A percentile compares a stretch with the other conserved stretches of the same genome.
These are phyloP conservation scores for Channa argus DNA, from an alignment of 2,113 vertebrate genomes.

Conservation along the genomic window DNA sequence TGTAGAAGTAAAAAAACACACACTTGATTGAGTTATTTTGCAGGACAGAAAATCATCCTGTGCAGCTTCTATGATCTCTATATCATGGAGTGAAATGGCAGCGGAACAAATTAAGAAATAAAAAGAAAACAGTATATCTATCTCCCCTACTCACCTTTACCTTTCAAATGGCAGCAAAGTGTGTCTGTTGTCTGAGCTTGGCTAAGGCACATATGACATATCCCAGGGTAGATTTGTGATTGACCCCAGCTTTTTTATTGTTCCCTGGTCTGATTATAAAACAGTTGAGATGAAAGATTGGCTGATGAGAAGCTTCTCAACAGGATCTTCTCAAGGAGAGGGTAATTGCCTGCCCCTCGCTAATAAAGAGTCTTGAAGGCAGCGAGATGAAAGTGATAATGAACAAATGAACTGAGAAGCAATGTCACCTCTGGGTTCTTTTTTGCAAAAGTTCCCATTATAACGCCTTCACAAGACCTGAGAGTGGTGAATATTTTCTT, in stretches of 20 bases:
- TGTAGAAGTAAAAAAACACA: too few species aligned
- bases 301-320: slow-evolving; percentile 23
- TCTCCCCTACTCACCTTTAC: not conserved
- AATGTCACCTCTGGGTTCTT: slow-evolving; percentile 23
- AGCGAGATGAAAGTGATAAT: slow-evolving; percentile 25
- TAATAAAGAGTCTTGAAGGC: slow-evolving; percentile 29
- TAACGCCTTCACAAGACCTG: too few species aligned
- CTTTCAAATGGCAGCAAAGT: not conserved
- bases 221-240: slow-evolving; percentile 6
- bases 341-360: slow-evolving; percentile 36
- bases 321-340: slow-evolving; percentile 33
- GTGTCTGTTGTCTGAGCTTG: not conserved
- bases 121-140: not conserved
- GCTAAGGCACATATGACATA: not conserved
- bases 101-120: slow-evolving; percentile 12
- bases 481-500: slow-evolving; percentile 15
- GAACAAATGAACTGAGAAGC: slow-evolving; percentile 14
- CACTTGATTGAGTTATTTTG: not conserved
- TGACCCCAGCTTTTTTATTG: not conserved
- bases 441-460: too few species aligned
- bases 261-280: slow-evolving; percentile 4
- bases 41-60: not conserved
- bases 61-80: not conserved
- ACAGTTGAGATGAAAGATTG: slow-evolving; percentile 18
- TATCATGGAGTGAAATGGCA: slow-evolving; percentile 2